These are phyloP conservation scores for Parascotia fuliginaria DNA, from an alignment of 2,888 invertebrate genomes.

Conservation along the genomic window DNA sequence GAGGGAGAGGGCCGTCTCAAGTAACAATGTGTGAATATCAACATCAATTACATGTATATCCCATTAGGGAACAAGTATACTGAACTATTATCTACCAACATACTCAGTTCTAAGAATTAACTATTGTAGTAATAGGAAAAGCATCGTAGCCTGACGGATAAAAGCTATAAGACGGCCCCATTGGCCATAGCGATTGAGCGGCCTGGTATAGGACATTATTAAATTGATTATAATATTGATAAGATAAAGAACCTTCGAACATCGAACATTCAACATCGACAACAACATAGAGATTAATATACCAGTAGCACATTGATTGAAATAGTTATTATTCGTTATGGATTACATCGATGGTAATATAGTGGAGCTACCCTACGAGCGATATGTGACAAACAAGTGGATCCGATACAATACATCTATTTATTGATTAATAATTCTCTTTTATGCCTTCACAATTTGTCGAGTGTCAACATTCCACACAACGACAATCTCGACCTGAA, in stretches of 20 bases:
- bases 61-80: too few species aligned
- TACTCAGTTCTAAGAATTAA: not conserved
- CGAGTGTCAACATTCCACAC: constrained; percentile 34
- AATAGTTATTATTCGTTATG: constrained; percentile 21
- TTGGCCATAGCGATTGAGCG: constrained; percentile 17
- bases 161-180: constrained; percentile 18
- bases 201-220: constrained; percentile 22
- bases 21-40: not conserved
- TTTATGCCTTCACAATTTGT: constrained; percentile 2
- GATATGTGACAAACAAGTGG: not conserved
- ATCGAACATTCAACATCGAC: constrained; percentile 47
- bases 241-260: constrained; percentile 24
- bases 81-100: constrained; percentile 1
- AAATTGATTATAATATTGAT: constrained; percentile 17
- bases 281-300: constrained; percentile 42
- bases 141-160: constrained; percentile 7
- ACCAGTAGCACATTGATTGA: constrained; percentile 4
- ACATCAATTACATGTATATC: too few species aligned
- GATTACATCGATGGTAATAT: constrained; percentile 14
- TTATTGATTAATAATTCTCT: not conserved
- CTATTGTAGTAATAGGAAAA: constrained; percentile 12
- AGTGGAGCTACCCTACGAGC: constrained; percentile 9
- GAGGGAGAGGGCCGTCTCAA: constrained; percentile 8
- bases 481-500: constrained; percentile 31
- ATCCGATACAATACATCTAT: not conserved